These are phyloP conservation scores for Boloria selene DNA, from an alignment of 2,888 invertebrate species.

Conservation along the genomic window DNA sequence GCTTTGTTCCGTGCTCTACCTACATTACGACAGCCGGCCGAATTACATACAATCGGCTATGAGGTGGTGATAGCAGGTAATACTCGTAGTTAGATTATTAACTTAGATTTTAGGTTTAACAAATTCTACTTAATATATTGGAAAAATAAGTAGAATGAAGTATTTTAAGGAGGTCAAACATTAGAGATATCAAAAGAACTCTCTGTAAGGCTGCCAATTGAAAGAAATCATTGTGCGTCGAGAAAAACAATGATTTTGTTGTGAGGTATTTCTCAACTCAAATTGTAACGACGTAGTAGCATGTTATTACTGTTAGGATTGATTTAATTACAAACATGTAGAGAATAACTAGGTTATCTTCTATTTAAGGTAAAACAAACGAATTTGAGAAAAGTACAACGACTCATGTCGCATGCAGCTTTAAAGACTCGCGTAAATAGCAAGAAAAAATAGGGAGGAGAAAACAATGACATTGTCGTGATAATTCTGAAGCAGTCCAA, in stretches of 20 bases:
- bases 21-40: slow-evolving; percentile 3
- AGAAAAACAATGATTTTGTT: slow-evolving; percentile 7
- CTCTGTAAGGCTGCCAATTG: background rate
- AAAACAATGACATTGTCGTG: slow-evolving; percentile 14
- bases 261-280: background rate
- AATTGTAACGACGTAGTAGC: background rate
- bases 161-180: no score
- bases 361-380: background rate
- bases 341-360: background rate
- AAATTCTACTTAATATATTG: no score
- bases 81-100: background rate
- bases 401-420: background rate
- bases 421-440: background rate
- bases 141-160: no score
- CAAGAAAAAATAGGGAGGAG: slow-evolving; percentile 10
- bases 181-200: no score
- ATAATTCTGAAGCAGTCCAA: slow-evolving; percentile 4
- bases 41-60: slow-evolving; percentile 2
- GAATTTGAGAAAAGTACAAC: slow-evolving; percentile 2
- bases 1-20: slow-evolving; percentile 12
- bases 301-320: no score
- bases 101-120: background rate
- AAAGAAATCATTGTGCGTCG: slow-evolving; percentile 13
- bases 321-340: no score
- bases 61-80: slow-evolving; percentile 2